These are phyloP conservation scores for Hemithea aestivaria DNA, from an alignment of 2,888 invertebrate genomes.

Conservation along the genomic window DNA sequence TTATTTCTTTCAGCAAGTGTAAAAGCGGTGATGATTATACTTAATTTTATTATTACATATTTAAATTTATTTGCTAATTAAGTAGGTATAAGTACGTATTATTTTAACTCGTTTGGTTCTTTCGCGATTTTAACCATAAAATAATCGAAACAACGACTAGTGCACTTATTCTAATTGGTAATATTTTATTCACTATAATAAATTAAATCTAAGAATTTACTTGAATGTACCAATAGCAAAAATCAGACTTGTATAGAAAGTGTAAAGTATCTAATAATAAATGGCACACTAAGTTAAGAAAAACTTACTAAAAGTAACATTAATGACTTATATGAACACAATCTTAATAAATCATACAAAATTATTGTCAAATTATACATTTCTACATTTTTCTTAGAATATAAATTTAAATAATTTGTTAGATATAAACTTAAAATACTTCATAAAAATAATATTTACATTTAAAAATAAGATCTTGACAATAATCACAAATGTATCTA, in stretches of 20 bases:
- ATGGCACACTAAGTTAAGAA: constrained; percentile 21
- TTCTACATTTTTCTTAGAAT: constrained; percentile 23
- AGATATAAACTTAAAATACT: constrained; percentile 12
- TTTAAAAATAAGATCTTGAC: constrained; percentile 37
- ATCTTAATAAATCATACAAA: constrained; percentile 10
- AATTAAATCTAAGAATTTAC: constrained; percentile 2
- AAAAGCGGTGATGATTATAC: no score
- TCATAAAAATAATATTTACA: constrained; percentile 39
- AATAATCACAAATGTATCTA: constrained; percentile 8
- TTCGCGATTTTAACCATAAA: constrained; percentile 38
- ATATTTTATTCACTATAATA: constrained; percentile 11
- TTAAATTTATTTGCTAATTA: no score
- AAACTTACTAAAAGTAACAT: constrained; percentile 9
- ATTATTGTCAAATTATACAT: constrained; percentile 23
- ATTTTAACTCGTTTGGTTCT: constrained; percentile 20
- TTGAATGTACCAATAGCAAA: constrained; percentile 25
- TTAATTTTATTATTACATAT: no score
- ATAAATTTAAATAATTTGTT: constrained; percentile 20
- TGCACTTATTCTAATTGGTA: constrained; percentile 33
- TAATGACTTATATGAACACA: constrained; percentile 18
- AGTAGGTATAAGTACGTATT: no score
- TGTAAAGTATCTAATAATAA: constrained; percentile 19
- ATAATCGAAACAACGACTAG: constrained; percentile 37
- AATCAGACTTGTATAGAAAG: constrained; percentile 30
- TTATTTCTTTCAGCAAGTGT: no score